Evolutionary conservation across 2,113 vertebrate species (phyloP), one percentile per base, ranked within the genome.

Genomic region (Perca flavescens): DNA sequence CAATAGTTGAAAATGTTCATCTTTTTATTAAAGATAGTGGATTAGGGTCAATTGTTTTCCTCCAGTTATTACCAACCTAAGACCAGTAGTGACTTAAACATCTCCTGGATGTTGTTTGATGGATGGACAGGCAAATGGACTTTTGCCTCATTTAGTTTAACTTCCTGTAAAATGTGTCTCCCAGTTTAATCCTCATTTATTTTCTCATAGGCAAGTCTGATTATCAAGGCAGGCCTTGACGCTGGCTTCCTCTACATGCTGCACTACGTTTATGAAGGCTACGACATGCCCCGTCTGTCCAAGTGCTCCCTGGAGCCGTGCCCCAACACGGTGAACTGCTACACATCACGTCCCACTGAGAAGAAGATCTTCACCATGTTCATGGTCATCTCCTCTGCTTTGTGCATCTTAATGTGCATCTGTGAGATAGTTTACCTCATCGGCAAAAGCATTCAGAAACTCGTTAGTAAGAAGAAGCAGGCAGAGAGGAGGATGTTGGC

Each of bases 281-380:
- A 96, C 54, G 93, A 92, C 77, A 93, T 98, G 87, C 97, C 97
- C 9, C 91, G 72, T 0, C 1, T 98, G 79, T 95, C 95, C 74
- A 97, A 96, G 92, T 99, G 98, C 1, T 79, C 92, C 4, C 85
- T 94, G 25, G 12, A 5, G 0, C 98, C 98, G 0, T 99, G 98
- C 80, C 97, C 98, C 85, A 97, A 97, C 25, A 72, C 25, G 0
- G 98, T 99, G 82, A 96, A 99, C 91, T 99, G 98, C 92, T 99
- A 93, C 93, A 96, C 98, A 84, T 94, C 98, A 2, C 96, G 95
- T 13, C 96, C 97, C 53, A 97, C 97, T 0, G 98, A 99, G 91
- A 99, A 99, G 91, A 98, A 93, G 80, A 97, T 98, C 88, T 99
- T 99, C 94, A 98, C 96, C 7, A 12, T 99, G 54, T 99, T 99